These are phyloP conservation scores for Carlito syrichta DNA, from an alignment of 2,113 vertebrate genomes.

Conservation along the genomic window DNA sequence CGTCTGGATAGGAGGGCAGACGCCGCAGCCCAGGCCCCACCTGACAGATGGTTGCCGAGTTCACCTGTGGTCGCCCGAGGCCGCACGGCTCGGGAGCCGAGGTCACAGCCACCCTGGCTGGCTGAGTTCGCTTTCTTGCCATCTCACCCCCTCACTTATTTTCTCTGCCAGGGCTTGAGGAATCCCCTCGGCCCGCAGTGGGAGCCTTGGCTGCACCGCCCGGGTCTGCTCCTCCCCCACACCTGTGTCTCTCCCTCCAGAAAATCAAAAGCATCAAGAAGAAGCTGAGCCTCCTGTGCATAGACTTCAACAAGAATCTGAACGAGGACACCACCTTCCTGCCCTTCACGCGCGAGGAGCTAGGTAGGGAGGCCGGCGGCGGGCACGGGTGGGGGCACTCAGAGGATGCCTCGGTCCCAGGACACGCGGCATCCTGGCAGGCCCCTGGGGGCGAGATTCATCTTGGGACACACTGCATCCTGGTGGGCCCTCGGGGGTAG, in stretches of 20 bases:
- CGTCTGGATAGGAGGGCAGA: rapidly evolving
- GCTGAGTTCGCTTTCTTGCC: background rate
- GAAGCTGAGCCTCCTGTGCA: constrained; percentile 91
- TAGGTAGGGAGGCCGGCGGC: too few species aligned
- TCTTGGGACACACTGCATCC: background rate
- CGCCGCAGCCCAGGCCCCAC: too few species aligned
- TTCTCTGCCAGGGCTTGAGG: too few species aligned
- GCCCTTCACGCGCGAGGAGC: constrained; percentile 88
- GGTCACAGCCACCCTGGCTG: background rate
- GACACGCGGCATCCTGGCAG: background rate
- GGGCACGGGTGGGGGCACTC: too few species aligned
- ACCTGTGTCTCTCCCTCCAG: constrained; percentile 65
- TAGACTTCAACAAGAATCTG: constrained; percentile 98
- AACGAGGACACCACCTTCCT: constrained; percentile 94
- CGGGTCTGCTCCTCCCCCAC: background rate
- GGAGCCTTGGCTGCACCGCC: rapidly evolving
- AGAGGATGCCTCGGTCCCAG: background rate
- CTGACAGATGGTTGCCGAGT: background rate
- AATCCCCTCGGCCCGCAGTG: background rate
- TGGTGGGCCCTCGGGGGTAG: too few species aligned
- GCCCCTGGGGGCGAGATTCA: background rate
- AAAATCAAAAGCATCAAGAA: constrained; percentile 97
- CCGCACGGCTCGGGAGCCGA: background rate
- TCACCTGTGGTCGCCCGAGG: background rate
- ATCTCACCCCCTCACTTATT: background rate